Evolutionary conservation across 2,113 vertebrate species (phyloP).

Genomic region (Martes martes): DNA sequence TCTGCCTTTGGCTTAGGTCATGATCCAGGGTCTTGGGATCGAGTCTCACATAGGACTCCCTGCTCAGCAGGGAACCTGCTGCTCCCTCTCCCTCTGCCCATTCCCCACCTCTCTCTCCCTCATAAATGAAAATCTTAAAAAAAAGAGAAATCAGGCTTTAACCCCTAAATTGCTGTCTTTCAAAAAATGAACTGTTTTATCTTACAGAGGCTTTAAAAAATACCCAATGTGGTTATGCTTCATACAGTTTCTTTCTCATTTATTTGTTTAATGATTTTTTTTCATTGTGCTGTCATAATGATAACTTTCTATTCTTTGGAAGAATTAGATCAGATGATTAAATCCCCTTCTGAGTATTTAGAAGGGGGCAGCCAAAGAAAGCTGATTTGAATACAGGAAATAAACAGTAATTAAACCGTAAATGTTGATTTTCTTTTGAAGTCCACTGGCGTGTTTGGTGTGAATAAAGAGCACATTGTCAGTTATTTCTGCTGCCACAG

Average conservation of each 20-base stretch:
- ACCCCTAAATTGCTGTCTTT: not conserved
- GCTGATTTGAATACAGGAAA: slow-evolving; percentile 52
- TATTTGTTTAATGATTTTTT: slow-evolving; percentile 50
- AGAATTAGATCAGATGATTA: slow-evolving; percentile 62
- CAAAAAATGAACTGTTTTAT: not conserved
- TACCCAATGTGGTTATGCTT: not conserved
- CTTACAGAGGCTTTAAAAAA: not conserved
- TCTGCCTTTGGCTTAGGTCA: not conserved
- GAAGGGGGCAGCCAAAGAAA: slow-evolving; percentile 42
- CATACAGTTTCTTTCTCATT: not conserved
- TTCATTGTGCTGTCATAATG: slow-evolving; percentile 29
- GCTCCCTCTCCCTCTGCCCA: not conserved
- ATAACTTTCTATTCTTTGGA: slow-evolving; percentile 66
- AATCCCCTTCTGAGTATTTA: slow-evolving; percentile 31
- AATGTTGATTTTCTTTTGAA: slow-evolving; percentile 72
- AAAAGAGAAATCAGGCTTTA: not conserved
- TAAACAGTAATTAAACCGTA: slow-evolving; percentile 63
- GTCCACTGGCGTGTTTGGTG: slow-evolving; percentile 34
- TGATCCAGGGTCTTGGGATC: not conserved
- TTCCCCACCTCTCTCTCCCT: not conserved
- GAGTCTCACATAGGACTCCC: not conserved
- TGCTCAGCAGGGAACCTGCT: not conserved
- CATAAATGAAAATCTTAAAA: not conserved
- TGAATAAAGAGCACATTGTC: slow-evolving; percentile 53
- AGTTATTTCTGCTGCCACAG: slow-evolving; percentile 8